phyloP scores from a whole-genome alignment of 2,113 vertebrate species.

The Apteryx owenii region DNA sequence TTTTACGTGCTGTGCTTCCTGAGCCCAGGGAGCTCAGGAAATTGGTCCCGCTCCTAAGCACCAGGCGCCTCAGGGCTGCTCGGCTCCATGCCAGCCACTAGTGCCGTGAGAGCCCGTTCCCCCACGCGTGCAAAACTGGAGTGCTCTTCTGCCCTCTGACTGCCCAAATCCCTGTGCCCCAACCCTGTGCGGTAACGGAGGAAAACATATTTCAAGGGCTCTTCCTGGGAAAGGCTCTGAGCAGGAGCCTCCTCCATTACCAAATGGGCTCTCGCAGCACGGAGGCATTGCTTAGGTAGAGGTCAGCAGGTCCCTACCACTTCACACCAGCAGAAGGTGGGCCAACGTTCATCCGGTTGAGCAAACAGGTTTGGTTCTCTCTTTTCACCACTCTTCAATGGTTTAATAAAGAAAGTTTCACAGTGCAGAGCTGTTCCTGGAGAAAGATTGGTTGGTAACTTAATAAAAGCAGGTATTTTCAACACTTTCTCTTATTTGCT shows the following conservation, averaged over 20 bases:
- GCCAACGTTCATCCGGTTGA: background rate
- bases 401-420: background rate
- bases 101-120: background rate
- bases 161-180: background rate
- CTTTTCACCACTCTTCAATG: background rate
- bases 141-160: background rate
- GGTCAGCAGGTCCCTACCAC: background rate
- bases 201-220: background rate
- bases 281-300: background rate
- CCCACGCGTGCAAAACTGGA: too few relatives aligned
- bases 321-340: too few relatives aligned
- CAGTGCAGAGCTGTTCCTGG: background rate
- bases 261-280: too few relatives aligned
- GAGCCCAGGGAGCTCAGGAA: background rate
- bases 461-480: background rate
- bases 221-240: background rate
- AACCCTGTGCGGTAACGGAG: too few relatives aligned
- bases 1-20: accelerated
- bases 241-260: background rate
- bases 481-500: background rate
- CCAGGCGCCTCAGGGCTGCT: background rate
- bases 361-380: background rate
- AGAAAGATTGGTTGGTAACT: background rate
- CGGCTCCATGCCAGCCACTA: background rate
- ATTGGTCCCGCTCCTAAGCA: background rate